phyloP scores from a whole-genome alignment of 2,797 vertebrate genomes.

The Coracias cyanogaster region DNA sequence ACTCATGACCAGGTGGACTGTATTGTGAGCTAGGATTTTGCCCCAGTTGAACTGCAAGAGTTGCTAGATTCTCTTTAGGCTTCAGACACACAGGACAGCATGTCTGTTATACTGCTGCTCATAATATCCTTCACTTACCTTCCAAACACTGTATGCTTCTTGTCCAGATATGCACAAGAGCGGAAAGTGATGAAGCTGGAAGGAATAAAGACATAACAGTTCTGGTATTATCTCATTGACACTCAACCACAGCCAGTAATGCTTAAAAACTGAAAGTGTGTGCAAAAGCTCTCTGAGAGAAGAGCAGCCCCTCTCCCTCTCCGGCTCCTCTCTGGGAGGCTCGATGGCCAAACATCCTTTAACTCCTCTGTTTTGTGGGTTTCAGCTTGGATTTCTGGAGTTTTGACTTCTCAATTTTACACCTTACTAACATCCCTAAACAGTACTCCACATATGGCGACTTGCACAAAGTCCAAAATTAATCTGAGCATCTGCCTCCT shows the following conservation, averaged over 20 bases:
- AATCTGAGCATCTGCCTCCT: neutral
- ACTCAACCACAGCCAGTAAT: neutral
- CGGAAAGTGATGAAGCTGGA: slow-evolving; percentile 96
- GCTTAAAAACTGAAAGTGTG: neutral
- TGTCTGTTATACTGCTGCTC: neutral
- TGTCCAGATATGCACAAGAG: slow-evolving; percentile 94
- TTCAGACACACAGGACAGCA: neutral
- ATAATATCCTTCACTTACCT: slow-evolving; percentile 80
- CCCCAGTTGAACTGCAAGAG: neutral
- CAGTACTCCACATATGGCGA: neutral
- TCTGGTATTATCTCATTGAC: neutral
- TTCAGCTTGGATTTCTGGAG: neutral
- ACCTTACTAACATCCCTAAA: neutral
- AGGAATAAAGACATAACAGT: neutral
- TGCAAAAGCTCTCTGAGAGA: neutral
- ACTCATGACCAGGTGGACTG: neutral
- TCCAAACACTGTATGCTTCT: slow-evolving; percentile 95
- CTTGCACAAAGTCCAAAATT: neutral
- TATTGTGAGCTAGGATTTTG: neutral
- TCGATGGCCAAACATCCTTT: neutral
- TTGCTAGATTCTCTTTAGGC: neutral
- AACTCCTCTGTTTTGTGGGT: neutral
- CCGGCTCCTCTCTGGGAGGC: neutral
- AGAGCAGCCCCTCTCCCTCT: neutral
- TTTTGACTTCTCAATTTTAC: neutral